Evolutionary conservation across 2,888 invertebrate species (phyloP).

Genomic region (Sylvicola cinctus): DNA sequence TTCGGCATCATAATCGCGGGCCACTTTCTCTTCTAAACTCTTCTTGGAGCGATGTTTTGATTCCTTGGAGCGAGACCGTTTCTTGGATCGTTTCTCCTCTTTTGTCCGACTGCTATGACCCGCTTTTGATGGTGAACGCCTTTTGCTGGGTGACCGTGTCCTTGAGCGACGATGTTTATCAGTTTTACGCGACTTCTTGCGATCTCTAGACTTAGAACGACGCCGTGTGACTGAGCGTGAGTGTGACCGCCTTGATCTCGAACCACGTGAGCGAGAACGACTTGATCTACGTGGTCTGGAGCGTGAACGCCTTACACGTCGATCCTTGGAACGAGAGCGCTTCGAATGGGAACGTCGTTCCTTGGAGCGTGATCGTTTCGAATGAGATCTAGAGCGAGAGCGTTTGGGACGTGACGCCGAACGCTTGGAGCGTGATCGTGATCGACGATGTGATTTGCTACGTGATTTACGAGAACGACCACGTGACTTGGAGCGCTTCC

Average conservation of each 20-base stretch:
- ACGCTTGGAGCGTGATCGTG: conserved; percentile 28
- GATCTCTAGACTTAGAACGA: conserved; percentile 9
- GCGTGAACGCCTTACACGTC: conserved; percentile 20
- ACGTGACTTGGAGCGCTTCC: conserved; percentile 39
- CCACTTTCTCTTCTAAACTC: conserved; percentile 14
- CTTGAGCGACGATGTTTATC: conserved; percentile 24
- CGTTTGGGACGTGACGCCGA: conserved; percentile 11
- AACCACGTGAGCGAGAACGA: background rate
- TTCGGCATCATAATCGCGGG: conserved; percentile 19
- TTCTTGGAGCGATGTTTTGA: conserved; percentile 11
- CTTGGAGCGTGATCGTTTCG: conserved; percentile 30
- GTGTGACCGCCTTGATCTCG: conserved; percentile 18
- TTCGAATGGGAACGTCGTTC: conserved; percentile 10
- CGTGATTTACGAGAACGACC: conserved; percentile 27
- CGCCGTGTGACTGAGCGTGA: conserved; percentile 13
- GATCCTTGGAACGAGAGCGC: conserved; percentile 20
- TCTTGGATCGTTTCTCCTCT: conserved; percentile 17
- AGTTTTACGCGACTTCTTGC: conserved; percentile 28
- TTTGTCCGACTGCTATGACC: conserved; percentile 19
- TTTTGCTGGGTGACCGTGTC: conserved; percentile 13
- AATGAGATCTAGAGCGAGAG: conserved; percentile 20
- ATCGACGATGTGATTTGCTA: conserved; percentile 34
- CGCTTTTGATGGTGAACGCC: conserved; percentile 12
- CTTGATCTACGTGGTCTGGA: background rate
- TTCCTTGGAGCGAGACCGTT: conserved; percentile 21